These are phyloP conservation scores for Chlorodrepanis virens DNA, from an alignment of 2,113 vertebrate species.

Conservation along the genomic window DNA sequence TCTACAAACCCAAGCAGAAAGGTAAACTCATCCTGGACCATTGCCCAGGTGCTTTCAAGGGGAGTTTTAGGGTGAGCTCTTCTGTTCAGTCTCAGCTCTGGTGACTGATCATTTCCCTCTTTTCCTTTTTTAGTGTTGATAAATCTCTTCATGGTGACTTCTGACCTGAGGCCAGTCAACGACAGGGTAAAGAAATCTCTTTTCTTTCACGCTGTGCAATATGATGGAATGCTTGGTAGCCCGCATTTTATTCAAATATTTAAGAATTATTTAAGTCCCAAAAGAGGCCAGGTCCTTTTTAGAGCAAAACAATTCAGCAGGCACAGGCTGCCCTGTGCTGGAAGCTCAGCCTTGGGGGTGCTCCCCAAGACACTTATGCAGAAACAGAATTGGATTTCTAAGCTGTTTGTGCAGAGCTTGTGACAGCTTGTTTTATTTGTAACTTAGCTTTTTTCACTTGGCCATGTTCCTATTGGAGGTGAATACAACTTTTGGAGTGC, in stretches of 20 bases:
- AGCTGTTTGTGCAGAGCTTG: neutral
- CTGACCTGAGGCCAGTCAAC: constrained; percentile 83
- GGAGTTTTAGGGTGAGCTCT: neutral
- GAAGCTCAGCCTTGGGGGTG: too few species aligned
- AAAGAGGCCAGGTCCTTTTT: too few species aligned
- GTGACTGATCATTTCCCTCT: neutral
- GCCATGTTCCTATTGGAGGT: neutral
- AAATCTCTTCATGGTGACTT: constrained; percentile 84
- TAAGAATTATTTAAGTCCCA: too few species aligned
- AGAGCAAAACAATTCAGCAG: too few species aligned
- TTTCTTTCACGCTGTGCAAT: neutral
- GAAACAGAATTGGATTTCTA: neutral
- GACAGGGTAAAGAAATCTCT: constrained; percentile 76
- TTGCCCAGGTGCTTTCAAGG: neutral
- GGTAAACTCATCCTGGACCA: constrained; percentile 55
- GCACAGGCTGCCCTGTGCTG: too few species aligned
- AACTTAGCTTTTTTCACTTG: neutral
- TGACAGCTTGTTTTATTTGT: neutral
- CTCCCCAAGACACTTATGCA: neutral
- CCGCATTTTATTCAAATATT: neutral
- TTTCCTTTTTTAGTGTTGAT: constrained; percentile 78
- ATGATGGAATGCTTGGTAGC: neutral
- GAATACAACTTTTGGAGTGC: neutral
- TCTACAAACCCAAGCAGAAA: constrained; percentile 91
- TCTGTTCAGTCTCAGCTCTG: neutral